phyloP scores from a whole-genome alignment of 2,888 invertebrate genomes.

The Pseudococcus longispinus region DNA sequence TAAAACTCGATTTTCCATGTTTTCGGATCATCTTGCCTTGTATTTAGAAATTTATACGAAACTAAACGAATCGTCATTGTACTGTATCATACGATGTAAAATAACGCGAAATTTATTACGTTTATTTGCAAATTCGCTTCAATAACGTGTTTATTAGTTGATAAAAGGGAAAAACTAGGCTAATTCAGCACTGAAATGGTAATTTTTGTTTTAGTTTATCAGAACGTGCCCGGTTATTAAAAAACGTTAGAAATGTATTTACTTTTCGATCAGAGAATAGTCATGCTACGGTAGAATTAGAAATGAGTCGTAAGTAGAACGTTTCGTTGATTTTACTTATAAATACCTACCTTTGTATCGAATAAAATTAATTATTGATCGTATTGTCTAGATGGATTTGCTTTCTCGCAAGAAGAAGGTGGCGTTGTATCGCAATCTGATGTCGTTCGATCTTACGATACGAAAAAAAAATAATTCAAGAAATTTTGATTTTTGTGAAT shows the following conservation, averaged over 20 bases:
- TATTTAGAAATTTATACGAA: background rate
- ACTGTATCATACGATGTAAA: slow-evolving; percentile 12
- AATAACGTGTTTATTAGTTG: background rate
- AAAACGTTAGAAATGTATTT: slow-evolving; percentile 93
- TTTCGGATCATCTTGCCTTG: slow-evolving; percentile 28
- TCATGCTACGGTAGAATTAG: slow-evolving; percentile 79
- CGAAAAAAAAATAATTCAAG: slow-evolving; percentile 66
- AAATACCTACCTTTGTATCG: no score
- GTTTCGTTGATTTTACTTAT: background rate
- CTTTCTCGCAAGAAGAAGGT: slow-evolving; percentile 99
- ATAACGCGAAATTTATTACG: slow-evolving; percentile 5
- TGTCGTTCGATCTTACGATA: slow-evolving; percentile 95
- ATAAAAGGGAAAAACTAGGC: background rate
- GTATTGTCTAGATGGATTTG: slow-evolving; percentile 84
- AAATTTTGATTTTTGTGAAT: no score
- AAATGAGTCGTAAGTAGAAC: slow-evolving; percentile 86
- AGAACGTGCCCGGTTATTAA: slow-evolving; percentile 95
- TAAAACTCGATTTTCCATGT: background rate
- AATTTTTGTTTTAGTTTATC: slow-evolving; percentile 76
- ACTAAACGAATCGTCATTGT: slow-evolving; percentile 40
- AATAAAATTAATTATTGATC: background rate
- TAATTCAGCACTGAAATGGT: slow-evolving; percentile 48
- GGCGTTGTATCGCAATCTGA: slow-evolving; percentile 93
- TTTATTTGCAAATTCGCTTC: background rate
- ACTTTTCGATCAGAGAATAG: slow-evolving; percentile 73